Percentiles rank a stretch among this genome's conserved stretches.
These are phyloP conservation scores for Anneissia japonica DNA, from an alignment of 35 echinoderm and acorn worm species.

Conservation along the genomic window DNA sequence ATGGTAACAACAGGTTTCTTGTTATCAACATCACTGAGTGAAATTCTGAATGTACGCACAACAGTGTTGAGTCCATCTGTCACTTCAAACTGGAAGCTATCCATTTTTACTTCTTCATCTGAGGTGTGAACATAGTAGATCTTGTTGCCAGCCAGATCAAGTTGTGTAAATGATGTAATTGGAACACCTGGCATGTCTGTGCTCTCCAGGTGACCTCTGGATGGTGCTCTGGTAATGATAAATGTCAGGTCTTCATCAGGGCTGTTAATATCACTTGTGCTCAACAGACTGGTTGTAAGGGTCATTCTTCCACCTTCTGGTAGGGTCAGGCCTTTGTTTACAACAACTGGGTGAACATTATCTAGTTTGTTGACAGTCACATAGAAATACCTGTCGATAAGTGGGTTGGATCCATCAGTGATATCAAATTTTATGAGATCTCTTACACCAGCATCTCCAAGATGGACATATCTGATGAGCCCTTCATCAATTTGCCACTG, in stretches of 20 bases:
- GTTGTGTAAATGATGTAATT: conserved; percentile 86
- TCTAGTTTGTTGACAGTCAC: conserved; percentile 76
- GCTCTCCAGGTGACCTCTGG: conserved; percentile 87
- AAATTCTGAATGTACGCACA: conserved; percentile 92
- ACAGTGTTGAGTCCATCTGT: conserved; percentile 97
- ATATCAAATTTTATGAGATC: conserved; percentile 98
- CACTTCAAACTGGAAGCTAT: conserved; percentile 94
- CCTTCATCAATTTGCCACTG: conserved; percentile 95
- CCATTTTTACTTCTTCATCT: conserved; percentile 93
- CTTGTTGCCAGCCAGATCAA: conserved; percentile 93
- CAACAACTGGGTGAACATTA: conserved; percentile 76
- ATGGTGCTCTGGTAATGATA: conserved; percentile 76
- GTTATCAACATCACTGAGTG: conserved; percentile 93
- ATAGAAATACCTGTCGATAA: conserved; percentile 98
- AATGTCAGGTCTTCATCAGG: conserved; percentile 89
- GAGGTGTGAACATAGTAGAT: conserved; percentile 95
- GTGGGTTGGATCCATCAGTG: conserved; percentile 82
- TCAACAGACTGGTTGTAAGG: conserved; percentile 77
- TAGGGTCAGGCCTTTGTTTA: conserved; percentile 90
- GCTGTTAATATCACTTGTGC: conserved; percentile 94
- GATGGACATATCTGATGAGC: conserved; percentile 80
- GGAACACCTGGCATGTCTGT: conserved; percentile 88
- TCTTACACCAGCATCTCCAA: conserved; percentile 54
- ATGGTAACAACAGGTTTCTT: conserved; percentile 84
- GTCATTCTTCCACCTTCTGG: conserved; percentile 91